Percentiles rank a stretch among this genome's conserved stretches.
Conservation (phyloP, 2,888 invertebrate genomes). For the Eremobia ochroleuca region DNA sequence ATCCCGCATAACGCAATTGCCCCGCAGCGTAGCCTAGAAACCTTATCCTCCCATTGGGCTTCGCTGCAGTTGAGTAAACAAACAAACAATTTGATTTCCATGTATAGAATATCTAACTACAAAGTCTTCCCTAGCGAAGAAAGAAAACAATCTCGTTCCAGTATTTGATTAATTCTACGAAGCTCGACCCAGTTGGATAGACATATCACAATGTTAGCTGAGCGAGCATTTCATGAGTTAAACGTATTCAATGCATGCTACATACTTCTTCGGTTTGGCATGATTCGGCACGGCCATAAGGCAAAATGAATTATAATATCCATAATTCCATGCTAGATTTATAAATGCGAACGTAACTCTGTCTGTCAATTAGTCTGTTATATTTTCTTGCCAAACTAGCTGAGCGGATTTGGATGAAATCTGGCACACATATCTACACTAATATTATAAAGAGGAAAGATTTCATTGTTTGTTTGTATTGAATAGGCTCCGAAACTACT, state of each 20-base stretch:
- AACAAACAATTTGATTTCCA: not conserved
- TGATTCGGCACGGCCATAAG: not conserved
- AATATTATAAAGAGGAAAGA: no score
- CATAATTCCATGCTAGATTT: no score
- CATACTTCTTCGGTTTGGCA: not conserved
- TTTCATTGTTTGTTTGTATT: no score
- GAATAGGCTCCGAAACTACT: no score
- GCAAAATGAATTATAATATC: not conserved
- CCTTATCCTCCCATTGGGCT: not conserved
- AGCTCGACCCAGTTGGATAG: slow-evolving; percentile 13
- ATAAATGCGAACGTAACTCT: not conserved
- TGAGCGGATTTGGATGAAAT: no score
- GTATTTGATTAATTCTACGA: slow-evolving; percentile 40
- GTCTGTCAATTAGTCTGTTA: no score
- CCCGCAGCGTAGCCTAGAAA: not conserved
- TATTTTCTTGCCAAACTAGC: no score
- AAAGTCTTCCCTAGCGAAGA: not conserved
- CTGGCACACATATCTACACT: no score
- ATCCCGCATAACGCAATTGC: no score
- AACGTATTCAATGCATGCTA: not conserved
- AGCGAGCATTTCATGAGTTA: slow-evolving; percentile 28
- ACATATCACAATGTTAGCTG: slow-evolving; percentile 19
- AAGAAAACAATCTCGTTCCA: slow-evolving; percentile 32
- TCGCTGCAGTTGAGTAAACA: not conserved
- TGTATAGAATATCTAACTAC: slow-evolving; percentile 8